Evolutionary conservation across 2,113 vertebrate genomes (phyloP), one percentile per base, ranked within the genome.

Genomic region (Tychaedon coryphoeus): DNA sequence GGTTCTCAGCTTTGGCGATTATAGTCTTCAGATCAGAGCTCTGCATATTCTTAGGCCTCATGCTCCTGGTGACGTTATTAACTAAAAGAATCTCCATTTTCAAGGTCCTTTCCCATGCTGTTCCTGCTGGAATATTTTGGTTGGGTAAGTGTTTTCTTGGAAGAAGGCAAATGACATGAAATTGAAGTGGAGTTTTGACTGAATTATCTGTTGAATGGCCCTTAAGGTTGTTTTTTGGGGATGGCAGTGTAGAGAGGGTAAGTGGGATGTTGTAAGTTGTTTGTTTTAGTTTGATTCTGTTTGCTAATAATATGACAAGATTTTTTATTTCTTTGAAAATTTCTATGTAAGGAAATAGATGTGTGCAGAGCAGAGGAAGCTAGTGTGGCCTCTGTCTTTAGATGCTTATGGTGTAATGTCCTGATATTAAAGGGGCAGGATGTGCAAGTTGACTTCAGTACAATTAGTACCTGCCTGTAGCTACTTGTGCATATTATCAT

Each of bases 1-100:
- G 98, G 98, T 98, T 99, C 80, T 99, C 99, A 7, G 99, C 99
- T 17, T 96, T 99, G 13, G 98, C 97, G 58, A 98, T 99, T 93
- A 98, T 99, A 23, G 98, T 99, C 95, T 99, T 99, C 97, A 98
- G 99, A 48, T 98, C 98, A 0, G 99, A 99, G 92, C 98, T 99
- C 45, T 98, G 98, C 96, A 96, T 99, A 90, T 97, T 99, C 51
- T 90, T 99, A 91, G 99, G 99, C 61, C 97, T 99, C 47, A 98
- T 99, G 98, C 96, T 99, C 67, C 95, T 99, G 74, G 94, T 98
- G 53, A 97, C 97, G 0, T 96, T 99, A 78, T n/a, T 97, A 84
- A 98, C 97, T 86, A 97, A 98, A 91, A 98, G 96, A 94, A 74
- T 99, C 34, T 93, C 98, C 1, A 6, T 99, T 80, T 72, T 94